Percentiles rank a stretch among this genome's conserved stretches.
These are phyloP conservation scores for Acrocephalus kingi DNA, from an alignment of 2,113 vertebrate species.

Conservation along the genomic window DNA sequence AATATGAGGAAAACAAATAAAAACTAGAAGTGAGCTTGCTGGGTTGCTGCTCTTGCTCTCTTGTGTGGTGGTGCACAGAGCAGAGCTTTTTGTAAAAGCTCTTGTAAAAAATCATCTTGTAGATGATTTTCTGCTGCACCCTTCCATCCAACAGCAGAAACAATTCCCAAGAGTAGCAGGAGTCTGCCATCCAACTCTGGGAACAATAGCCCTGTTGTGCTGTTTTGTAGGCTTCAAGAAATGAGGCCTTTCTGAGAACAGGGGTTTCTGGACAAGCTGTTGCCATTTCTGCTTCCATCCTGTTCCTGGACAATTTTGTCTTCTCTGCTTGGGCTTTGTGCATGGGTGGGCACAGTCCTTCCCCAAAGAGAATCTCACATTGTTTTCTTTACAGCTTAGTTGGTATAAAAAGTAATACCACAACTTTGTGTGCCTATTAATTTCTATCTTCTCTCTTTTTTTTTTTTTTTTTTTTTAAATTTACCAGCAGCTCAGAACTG, in stretches of 20 bases:
- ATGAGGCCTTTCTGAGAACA: not conserved
- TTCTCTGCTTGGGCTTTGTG: not conserved
- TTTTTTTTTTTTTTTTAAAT: not conserved
- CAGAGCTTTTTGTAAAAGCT: not conserved
- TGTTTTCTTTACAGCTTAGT: not conserved
- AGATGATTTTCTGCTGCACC: not conserved
- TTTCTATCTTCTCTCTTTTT: not conserved
- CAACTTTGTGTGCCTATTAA: not conserved
- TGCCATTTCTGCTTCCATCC: not conserved
- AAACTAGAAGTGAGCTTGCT: not conserved
- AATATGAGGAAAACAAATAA: not conserved
- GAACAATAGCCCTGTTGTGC: not conserved
- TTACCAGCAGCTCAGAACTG: not conserved
- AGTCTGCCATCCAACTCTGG: not conserved
- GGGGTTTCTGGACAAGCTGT: not conserved
- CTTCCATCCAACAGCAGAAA: accelerated
- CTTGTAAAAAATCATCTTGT: not conserved
- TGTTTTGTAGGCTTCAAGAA: not conserved
- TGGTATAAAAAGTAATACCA: not conserved
- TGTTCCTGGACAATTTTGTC: accelerated
- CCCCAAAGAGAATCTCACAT: not conserved
- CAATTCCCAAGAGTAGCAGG: not conserved
- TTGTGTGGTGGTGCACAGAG: not conserved
- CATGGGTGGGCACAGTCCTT: not conserved
- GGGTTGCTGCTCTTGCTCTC: not conserved